Evolutionary conservation across 2,888 invertebrate species (phyloP).

Genomic region (Acanthacorydalis orientalis): DNA sequence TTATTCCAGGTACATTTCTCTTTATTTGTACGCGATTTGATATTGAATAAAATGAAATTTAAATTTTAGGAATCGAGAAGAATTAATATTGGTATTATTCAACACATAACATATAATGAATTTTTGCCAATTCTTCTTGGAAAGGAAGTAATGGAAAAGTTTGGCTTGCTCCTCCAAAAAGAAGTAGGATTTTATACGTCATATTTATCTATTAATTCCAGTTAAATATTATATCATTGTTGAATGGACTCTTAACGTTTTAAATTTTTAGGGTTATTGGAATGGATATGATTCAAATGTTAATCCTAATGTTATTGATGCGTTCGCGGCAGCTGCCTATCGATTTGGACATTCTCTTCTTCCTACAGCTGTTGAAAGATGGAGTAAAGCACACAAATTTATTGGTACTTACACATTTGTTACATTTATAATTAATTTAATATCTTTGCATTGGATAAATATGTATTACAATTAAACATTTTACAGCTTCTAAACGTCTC

Average conservation of each 20-base stretch:
- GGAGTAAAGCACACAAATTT: conserved; percentile 90
- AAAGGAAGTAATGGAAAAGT: conserved; percentile 83
- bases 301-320: conserved; percentile 76
- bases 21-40: neutral
- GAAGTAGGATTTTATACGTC: conserved; percentile 33
- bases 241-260: neutral
- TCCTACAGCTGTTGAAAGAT: conserved; percentile 80
- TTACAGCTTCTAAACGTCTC: conserved; percentile 68
- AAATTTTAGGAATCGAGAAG: conserved; percentile 49
- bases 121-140: conserved; percentile 77
- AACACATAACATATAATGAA: conserved; percentile 81
- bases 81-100: conserved; percentile 72
- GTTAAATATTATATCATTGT: neutral
- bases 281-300: conserved; percentile 68
- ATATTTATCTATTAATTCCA: neutral
- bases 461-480: conserved; percentile 2
- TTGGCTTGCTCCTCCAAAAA: conserved; percentile 67
- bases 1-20: conserved; percentile 46
- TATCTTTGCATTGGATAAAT: neutral
- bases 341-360: conserved; percentile 81
- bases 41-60: neutral
- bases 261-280: conserved; percentile 51
- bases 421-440: conserved; percentile 3
- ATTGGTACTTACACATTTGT: conserved; percentile 45
- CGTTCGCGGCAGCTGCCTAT: conserved; percentile 84